A percentile compares a stretch with the other conserved stretches of the same genome.
phyloP scores from a whole-genome alignment of 2,113 vertebrate genomes.

The Macroglossus sobrinus region DNA sequence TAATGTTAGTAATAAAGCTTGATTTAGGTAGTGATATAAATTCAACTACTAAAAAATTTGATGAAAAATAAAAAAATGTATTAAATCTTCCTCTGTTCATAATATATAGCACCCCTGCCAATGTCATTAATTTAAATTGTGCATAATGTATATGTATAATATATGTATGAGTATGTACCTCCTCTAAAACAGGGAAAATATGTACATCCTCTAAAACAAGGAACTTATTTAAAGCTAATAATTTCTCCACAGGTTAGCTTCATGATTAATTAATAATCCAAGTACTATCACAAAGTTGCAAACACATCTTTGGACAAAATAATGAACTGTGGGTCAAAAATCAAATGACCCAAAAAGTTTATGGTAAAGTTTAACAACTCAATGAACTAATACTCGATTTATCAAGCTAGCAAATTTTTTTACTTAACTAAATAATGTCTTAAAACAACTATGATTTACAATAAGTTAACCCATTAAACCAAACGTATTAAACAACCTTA shows the following conservation, averaged over 20 bases:
- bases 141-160: neutral
- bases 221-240: neutral
- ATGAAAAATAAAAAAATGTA: neutral
- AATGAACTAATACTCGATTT: neutral
- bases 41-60: neutral
- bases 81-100: neutral
- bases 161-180: neutral
- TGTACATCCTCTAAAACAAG: too few species aligned
- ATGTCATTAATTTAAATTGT: neutral
- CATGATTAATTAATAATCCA: constrained; percentile 21
- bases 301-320: neutral
- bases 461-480: neutral
- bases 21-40: neutral
- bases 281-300: neutral
- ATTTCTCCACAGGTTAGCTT: constrained; percentile 2
- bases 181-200: neutral
- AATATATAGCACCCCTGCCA: neutral
- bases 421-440: neutral
- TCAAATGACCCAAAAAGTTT: neutral
- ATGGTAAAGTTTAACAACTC: neutral
- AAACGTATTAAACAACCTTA: neutral
- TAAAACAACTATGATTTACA: neutral
- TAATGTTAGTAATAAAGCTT: neutral
- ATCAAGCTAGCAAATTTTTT: neutral
- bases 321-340: neutral